Evolutionary conservation across 2,113 vertebrate species (phyloP).

Genomic region (Anthoscopus minutus): DNA sequence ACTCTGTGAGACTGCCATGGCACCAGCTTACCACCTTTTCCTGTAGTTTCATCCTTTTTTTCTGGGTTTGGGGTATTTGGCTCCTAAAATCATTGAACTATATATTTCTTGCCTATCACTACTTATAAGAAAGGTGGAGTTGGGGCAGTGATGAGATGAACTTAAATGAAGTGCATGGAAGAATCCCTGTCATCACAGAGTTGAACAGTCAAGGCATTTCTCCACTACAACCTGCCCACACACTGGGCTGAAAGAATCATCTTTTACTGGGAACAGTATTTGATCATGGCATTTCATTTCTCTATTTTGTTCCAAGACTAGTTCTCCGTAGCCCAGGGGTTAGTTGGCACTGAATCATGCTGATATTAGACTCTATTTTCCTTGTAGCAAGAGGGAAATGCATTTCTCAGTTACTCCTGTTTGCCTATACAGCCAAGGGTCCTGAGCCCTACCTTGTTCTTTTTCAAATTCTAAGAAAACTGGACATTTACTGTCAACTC

Average conservation of each 20-base stretch:
- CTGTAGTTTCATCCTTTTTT: neutral
- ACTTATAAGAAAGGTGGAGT: neutral
- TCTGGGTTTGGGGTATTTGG: neutral
- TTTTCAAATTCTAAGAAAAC: neutral
- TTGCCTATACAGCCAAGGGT: neutral
- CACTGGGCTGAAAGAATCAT: neutral
- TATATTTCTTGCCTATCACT: neutral
- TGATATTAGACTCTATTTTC: neutral
- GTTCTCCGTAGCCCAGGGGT: neutral
- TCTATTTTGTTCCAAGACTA: neutral
- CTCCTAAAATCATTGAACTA: neutral
- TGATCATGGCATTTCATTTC: neutral
- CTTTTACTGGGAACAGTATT: neutral
- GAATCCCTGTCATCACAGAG: neutral
- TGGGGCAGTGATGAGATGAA: neutral
- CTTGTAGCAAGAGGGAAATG: neutral
- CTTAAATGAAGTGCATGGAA: neutral
- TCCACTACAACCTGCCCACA: neutral
- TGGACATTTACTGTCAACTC: neutral
- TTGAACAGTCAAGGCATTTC: neutral
- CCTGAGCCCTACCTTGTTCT: neutral
- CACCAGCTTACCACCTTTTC: neutral
- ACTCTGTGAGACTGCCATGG: neutral
- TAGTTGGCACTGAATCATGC: neutral
- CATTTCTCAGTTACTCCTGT: neutral